Evolutionary conservation across 2,888 invertebrate species (phyloP).

Genomic region (Notodonta ziczac): DNA sequence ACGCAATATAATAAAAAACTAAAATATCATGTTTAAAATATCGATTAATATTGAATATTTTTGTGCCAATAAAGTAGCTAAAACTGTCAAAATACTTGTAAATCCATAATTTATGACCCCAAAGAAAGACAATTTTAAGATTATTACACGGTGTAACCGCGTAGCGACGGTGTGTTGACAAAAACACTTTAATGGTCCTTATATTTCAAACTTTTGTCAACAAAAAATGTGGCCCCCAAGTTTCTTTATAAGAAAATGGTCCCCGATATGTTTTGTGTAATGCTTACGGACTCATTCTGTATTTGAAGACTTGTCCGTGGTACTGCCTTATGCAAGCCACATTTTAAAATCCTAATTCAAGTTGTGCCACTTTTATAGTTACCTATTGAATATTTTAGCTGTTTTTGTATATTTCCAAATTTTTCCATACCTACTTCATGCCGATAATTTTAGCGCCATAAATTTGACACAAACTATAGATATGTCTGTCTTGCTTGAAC

Average conservation of each 20-base stretch:
- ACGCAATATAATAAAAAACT: neutral
- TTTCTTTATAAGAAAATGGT: neutral
- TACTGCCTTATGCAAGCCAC: too few species aligned
- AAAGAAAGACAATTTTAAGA: constrained; percentile 18
- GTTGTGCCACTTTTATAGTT: too few species aligned
- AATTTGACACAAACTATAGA: too few species aligned
- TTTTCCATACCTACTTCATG: too few species aligned
- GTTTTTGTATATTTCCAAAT: too few species aligned
- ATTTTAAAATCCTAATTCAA: too few species aligned
- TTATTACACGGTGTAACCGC: constrained; percentile 27
- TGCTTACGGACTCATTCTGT: too few species aligned
- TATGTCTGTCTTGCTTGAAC: too few species aligned
- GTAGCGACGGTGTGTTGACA: constrained; percentile 28
- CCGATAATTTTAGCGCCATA: too few species aligned
- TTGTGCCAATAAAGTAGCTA: constrained; percentile 1
- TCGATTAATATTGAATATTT: constrained; percentile 5
- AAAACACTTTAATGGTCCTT: constrained; percentile 48
- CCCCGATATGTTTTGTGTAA: too few species aligned
- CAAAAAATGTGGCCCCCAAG: constrained; percentile 28
- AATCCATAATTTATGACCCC: constrained; percentile 8
- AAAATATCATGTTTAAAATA: neutral
- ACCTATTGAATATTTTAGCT: too few species aligned
- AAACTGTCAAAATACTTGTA: neutral
- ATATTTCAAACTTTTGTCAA: constrained; percentile 48
- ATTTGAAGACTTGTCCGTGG: too few species aligned